Evolutionary conservation across 64 coral and sea anemone species (phyloP).

Genomic region (Stylophora pistillata): DNA sequence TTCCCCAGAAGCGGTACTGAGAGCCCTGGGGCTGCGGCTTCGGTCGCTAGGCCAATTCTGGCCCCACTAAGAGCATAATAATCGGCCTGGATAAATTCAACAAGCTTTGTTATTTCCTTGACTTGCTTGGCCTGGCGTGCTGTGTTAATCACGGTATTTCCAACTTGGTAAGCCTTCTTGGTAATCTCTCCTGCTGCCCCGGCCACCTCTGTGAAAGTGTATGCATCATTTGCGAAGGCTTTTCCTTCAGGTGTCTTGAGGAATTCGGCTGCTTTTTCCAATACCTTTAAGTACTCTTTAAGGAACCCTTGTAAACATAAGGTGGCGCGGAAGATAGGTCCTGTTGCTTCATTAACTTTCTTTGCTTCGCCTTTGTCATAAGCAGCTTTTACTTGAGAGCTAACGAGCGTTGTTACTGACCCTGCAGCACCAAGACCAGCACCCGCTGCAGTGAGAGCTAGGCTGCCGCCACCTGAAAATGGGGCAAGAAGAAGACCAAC

Average conservation of each 20-base stretch:
- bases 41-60: neutral
- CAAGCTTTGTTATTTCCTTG: neutral
- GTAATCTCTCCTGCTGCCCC: neutral
- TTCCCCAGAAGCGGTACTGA: neutral
- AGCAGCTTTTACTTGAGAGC: neutral
- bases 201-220: neutral
- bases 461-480: conserved; percentile 18
- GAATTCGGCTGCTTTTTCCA: neutral
- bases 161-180: neutral
- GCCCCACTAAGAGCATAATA: neutral
- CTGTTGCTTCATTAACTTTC: conserved; percentile 5
- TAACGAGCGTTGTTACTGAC: neutral
- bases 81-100: neutral
- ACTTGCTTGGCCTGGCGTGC: neutral
- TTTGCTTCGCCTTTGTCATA: conserved; percentile 5
- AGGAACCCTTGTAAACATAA: neutral
- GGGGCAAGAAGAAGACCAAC: neutral
- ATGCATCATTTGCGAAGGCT: conserved; percentile 3
- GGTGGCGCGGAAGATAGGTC: conserved; percentile 7
- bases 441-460: conserved; percentile 7
- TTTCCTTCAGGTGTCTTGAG: neutral
- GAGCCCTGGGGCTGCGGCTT: neutral
- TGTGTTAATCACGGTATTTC: neutral
- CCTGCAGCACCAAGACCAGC: neutral
- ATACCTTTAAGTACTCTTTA: neutral